phyloP scores from a whole-genome alignment of 2,888 invertebrate species.

The Mesorhabditis sp. region DNA sequence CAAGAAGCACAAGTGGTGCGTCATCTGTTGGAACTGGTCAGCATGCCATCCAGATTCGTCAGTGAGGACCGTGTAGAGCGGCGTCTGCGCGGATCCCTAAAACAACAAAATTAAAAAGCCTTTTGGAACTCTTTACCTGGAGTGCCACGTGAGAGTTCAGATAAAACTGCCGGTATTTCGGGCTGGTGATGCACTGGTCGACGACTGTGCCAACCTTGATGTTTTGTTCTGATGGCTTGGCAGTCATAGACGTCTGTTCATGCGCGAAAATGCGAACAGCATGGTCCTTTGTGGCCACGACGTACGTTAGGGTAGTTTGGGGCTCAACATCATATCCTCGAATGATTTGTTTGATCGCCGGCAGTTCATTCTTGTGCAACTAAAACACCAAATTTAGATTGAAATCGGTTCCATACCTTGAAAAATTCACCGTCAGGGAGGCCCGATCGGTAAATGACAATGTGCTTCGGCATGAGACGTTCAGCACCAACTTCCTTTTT shows the following conservation, averaged over 20 bases:
- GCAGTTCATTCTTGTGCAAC: too few species aligned
- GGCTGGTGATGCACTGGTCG: conserved; percentile 37
- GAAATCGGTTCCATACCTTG: too few species aligned
- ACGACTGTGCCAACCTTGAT: conserved; percentile 46
- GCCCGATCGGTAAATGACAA: conserved; percentile 42
- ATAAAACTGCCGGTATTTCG: conserved; percentile 45
- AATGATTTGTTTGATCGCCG: too few species aligned
- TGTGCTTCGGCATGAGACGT: too few species aligned
- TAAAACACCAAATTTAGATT: too few species aligned
- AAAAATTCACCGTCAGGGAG: too few species aligned
- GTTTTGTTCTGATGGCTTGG: conserved; percentile 28
- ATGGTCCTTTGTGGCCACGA: conserved; percentile 45
- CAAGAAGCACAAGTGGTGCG: conserved; percentile 38
- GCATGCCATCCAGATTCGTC: conserved; percentile 37
- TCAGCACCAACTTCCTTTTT: too few species aligned
- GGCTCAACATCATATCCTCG: too few species aligned
- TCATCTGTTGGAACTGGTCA: conserved; percentile 42
- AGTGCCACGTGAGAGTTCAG: conserved; percentile 50
- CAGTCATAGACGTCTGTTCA: too few species aligned
- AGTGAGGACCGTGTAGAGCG: conserved; percentile 47
- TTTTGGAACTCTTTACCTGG: conserved; percentile 24
- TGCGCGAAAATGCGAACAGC: conserved; percentile 27
- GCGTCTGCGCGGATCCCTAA: conserved; percentile 50
- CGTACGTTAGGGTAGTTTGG: too few species aligned
- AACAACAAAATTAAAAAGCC: conserved; percentile 10